These are phyloP conservation scores for Eudorcas thomsonii DNA, from an alignment of 2,113 vertebrate species.

Conservation along the genomic window DNA sequence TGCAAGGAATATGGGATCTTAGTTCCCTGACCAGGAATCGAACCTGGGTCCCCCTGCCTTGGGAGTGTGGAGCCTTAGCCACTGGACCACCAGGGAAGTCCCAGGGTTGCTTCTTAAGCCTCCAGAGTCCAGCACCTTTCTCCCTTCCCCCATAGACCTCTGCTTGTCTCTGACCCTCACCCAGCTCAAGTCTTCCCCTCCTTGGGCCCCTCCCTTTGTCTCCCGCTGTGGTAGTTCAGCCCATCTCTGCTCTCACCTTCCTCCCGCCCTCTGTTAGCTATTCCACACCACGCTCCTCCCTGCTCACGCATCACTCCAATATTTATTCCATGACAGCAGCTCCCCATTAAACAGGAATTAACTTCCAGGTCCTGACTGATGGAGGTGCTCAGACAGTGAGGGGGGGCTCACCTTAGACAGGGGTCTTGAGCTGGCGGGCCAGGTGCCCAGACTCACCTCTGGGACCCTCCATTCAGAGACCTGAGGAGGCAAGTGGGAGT, in stretches of 20 bases:
- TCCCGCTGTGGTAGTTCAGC: rapidly evolving
- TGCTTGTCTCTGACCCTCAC: neutral
- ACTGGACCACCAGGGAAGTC: neutral
- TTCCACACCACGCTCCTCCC: neutral
- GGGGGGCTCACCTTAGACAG: neutral
- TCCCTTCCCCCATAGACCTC: neutral
- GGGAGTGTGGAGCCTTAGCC: neutral
- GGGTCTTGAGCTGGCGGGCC: rapidly evolving
- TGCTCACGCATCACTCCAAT: rapidly evolving
- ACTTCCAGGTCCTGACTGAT: neutral
- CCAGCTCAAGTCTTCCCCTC: neutral
- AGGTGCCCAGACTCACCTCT: neutral
- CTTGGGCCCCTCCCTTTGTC: neutral
- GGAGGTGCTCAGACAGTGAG: neutral
- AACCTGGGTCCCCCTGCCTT: neutral
- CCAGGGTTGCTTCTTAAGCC: neutral
- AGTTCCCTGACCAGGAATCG: neutral
- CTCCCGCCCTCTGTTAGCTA: rapidly evolving
- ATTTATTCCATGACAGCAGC: neutral
- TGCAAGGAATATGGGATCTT: neutral
- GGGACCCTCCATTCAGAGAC: neutral
- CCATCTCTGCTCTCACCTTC: too few species aligned
- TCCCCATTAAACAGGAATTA: neutral
- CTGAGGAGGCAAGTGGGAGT: too few species aligned
- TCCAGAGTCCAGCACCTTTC: neutral